These are phyloP conservation scores for Ibidorhyncha struthersii DNA, from an alignment of 2,113 vertebrate species.

Conservation along the genomic window DNA sequence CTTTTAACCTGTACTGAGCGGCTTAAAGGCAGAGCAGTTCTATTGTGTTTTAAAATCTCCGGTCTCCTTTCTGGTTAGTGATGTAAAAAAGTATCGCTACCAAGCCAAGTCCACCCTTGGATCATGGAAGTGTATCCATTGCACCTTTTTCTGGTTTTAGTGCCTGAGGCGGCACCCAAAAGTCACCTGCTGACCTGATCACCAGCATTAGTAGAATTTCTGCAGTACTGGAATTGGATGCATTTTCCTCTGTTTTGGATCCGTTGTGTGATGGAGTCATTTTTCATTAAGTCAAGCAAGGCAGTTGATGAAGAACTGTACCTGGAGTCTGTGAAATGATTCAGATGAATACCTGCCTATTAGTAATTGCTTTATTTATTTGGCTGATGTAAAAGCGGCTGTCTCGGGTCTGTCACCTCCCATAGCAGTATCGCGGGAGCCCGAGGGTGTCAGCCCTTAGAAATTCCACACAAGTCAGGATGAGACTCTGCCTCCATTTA, in stretches of 20 bases:
- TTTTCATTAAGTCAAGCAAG: neutral
- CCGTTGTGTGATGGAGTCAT: fast-evolving
- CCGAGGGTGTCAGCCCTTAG: neutral
- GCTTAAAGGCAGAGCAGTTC: neutral
- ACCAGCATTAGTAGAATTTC: neutral
- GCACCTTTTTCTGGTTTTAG: neutral
- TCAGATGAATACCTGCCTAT: neutral
- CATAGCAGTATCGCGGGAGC: neutral
- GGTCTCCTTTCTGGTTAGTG: neutral
- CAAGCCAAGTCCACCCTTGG: neutral
- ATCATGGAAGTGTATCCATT: too few species aligned
- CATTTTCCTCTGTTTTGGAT: neutral
- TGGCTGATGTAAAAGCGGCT: neutral
- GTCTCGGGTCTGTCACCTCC: neutral
- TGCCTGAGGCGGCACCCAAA: neutral
- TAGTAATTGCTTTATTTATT: neutral
- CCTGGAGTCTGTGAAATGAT: neutral
- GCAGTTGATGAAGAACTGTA: neutral
- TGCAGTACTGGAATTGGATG: neutral
- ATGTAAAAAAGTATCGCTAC: neutral
- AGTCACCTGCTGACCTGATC: neutral
- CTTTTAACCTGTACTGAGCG: neutral
- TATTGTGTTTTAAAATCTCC: neutral
- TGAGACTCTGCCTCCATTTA: neutral
- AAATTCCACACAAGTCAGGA: neutral